Conservation (phyloP, 2,888 invertebrate genomes). For the Lysandra bellargus region DNA sequence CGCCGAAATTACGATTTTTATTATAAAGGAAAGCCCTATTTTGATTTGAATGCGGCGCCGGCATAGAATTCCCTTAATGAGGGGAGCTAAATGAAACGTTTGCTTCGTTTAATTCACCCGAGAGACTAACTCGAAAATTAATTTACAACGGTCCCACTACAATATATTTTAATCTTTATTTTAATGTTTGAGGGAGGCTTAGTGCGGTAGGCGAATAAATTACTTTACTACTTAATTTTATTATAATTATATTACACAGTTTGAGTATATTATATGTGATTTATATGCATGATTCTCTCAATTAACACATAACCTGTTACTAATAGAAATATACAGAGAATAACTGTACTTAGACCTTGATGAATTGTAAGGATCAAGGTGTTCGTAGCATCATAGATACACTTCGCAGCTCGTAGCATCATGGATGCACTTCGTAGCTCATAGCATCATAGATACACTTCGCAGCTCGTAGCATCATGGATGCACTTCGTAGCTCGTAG, state of each 20-base stretch:
- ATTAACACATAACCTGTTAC: no score
- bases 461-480: no score
- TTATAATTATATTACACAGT: background rate
- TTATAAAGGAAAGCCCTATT: constrained; percentile 2
- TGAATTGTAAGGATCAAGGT: no score
- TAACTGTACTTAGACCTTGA: no score
- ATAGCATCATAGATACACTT: no score
- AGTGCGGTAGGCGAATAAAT: background rate
- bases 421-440: no score
- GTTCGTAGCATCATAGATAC: no score
- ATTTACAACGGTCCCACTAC: constrained; percentile 35
- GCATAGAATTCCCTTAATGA: constrained; percentile 38
- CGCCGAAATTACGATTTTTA: constrained; percentile 16
- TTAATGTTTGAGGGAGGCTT: background rate
- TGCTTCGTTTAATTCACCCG: constrained; percentile 37
- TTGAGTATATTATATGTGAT: background rate
- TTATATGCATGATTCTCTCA: no score
- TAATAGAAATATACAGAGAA: no score
- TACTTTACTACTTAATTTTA: background rate
- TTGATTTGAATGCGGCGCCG: constrained; percentile 32
- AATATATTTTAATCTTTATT: constrained; percentile 10
- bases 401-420: no score
- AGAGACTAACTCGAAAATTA: constrained; percentile 39
- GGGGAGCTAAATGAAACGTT: constrained; percentile 38
- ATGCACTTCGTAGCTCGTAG: no score